Evolutionary conservation across 2,113 vertebrate genomes (phyloP).

Genomic region (human (Homo sapiens)): DNA sequence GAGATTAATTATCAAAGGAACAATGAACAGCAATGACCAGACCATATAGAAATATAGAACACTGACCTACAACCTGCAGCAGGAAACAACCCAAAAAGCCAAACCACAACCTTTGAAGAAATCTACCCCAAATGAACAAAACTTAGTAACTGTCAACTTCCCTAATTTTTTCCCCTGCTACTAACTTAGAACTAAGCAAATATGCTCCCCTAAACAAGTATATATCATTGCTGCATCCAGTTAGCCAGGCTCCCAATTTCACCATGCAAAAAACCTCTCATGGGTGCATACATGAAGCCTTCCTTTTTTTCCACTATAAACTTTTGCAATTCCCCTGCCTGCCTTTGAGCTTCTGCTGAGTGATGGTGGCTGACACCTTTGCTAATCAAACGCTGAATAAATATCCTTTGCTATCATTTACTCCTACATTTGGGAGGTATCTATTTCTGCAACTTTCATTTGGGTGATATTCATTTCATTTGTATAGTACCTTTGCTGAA

Average conservation of each 20-base stretch:
- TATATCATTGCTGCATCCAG: accelerated
- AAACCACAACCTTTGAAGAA: neutral
- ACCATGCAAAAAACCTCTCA: neutral
- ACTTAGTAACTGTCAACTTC: neutral
- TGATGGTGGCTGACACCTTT: neutral
- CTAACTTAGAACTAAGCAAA: neutral
- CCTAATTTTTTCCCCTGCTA: neutral
- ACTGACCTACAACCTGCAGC: neutral
- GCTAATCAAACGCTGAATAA: neutral
- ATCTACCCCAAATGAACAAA: neutral
- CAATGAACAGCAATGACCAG: neutral
- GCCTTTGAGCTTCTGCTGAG: neutral
- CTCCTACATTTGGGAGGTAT: neutral
- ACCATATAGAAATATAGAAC: neutral
- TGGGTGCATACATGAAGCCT: neutral
- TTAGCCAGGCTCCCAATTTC: neutral
- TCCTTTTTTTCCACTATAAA: neutral
- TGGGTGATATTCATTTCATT: neutral
- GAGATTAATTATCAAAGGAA: neutral
- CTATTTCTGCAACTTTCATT: neutral
- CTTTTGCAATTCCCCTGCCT: neutral
- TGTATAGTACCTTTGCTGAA: neutral
- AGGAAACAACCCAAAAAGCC: neutral
- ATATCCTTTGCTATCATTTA: neutral
- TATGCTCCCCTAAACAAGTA: neutral